These are phyloP conservation scores for Microtus montanus DNA, from an alignment of 2,113 vertebrate genomes.

Conservation along the genomic window DNA sequence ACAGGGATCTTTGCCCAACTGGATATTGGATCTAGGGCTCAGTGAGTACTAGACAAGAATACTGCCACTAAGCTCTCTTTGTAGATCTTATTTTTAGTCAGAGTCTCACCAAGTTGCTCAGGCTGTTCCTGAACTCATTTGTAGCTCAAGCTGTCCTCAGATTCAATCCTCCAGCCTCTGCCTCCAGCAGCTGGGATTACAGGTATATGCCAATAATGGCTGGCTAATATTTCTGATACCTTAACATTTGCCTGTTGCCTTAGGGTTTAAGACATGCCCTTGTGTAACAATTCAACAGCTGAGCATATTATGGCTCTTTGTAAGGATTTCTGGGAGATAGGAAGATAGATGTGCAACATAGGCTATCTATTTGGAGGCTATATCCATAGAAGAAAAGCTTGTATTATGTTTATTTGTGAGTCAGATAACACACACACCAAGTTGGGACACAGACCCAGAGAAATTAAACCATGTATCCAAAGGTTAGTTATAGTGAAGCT, in stretches of 20 bases:
- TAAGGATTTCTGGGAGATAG: not conserved
- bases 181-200: not conserved
- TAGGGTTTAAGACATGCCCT: constrained; percentile 19
- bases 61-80: not conserved
- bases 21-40: not conserved
- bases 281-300: constrained; percentile 3
- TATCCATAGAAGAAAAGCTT: not conserved
- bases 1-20: not conserved
- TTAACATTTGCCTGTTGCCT: constrained; percentile 16
- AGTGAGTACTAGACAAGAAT: not conserved
- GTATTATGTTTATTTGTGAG: not conserved
- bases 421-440: not conserved
- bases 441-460: not conserved
- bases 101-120: not conserved
- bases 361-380: not conserved
- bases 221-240: constrained; percentile 3
- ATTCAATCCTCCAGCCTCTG: not conserved
- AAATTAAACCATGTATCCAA: not conserved
- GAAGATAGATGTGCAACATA: constrained; percentile 3
- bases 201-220: not conserved
- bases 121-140: not conserved
- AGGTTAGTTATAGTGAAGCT: not conserved
- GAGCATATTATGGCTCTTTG: not conserved
- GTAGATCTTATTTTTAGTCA: not conserved
- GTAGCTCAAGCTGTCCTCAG: not conserved